Evolutionary conservation across 1,140 invertebrate species (phyloP).

Genomic region (Heliconius hermathena): DNA sequence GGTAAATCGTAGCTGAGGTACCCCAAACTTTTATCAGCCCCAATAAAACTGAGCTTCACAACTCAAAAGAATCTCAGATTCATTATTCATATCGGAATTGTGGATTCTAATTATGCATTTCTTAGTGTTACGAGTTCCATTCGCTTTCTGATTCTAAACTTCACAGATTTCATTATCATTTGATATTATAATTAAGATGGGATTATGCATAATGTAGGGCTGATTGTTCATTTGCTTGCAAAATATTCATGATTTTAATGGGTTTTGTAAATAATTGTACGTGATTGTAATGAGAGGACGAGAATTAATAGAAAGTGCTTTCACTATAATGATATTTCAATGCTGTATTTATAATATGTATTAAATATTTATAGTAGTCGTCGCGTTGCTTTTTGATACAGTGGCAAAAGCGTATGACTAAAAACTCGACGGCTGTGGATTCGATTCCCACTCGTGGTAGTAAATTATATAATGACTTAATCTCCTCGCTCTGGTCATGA

Average conservation of each 20-base stretch:
- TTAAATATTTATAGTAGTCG: too few species aligned
- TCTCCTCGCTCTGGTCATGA: too few species aligned
- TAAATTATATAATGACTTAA: too few species aligned
- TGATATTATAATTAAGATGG: conserved; percentile 41
- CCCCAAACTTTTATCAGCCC: conserved; percentile 39
- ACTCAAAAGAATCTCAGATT: conserved; percentile 35
- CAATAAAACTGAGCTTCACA: conserved; percentile 35
- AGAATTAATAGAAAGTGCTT: conserved; percentile 4
- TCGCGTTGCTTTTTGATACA: too few species aligned
- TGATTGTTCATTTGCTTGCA: conserved; percentile 21
- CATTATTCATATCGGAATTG: conserved; percentile 42
- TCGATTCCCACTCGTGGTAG: too few species aligned
- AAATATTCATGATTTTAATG: conserved; percentile 18
- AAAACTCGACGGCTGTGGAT: too few species aligned
- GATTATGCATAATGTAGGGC: conserved; percentile 27
- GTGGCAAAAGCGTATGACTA: too few species aligned
- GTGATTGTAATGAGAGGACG: not conserved
- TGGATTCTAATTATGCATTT: conserved; percentile 43
- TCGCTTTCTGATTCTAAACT: conserved; percentile 40
- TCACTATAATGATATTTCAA: not conserved
- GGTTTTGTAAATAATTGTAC: conserved; percentile 15
- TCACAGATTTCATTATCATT: conserved; percentile 40
- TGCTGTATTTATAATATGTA: not conserved
- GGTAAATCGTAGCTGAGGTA: conserved; percentile 35
- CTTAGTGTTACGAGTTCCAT: conserved; percentile 39